These are phyloP conservation scores for Probosciger aterrimus DNA, from an alignment of 2,113 vertebrate genomes.

Conservation along the genomic window DNA sequence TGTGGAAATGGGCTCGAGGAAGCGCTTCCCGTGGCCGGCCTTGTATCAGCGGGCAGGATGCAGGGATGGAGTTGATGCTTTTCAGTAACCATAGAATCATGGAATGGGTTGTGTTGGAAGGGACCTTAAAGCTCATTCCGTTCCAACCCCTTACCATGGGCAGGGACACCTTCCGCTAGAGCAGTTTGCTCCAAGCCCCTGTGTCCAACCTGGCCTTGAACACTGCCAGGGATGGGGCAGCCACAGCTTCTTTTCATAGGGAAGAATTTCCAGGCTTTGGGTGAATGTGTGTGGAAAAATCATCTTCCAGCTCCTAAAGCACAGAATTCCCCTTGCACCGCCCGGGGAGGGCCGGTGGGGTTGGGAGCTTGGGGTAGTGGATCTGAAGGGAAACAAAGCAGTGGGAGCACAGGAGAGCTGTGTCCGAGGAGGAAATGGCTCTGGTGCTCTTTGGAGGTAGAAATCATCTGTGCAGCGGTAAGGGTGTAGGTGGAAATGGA, in stretches of 20 bases:
- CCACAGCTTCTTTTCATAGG: not conserved
- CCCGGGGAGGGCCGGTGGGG: not conserved
- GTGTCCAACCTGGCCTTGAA: not conserved
- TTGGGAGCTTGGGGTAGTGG: fast-evolving
- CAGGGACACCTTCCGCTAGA: not conserved
- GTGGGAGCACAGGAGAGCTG: fast-evolving
- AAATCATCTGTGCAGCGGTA: not conserved
- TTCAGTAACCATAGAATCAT: not conserved
- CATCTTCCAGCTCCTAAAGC: not conserved
- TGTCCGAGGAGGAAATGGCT: not conserved
- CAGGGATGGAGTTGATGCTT: not conserved
- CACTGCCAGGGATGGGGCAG: not conserved
- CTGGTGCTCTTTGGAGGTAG: not conserved
- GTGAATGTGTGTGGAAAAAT: not conserved
- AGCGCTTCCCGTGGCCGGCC: not conserved
- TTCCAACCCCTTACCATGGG: not conserved
- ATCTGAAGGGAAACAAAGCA: not conserved
- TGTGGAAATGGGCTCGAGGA: not conserved
- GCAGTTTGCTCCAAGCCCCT: not conserved
- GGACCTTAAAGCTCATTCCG: not conserved
- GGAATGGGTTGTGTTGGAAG: not conserved
- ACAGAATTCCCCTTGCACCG: not conserved
- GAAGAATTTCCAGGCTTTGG: not conserved
- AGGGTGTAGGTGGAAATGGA: not conserved
- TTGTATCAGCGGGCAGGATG: not conserved